A percentile compares a stretch with the other conserved stretches of the same genome.
Evolutionary conservation across 2,888 invertebrate genomes (phyloP).

Genomic region (Lissonota sp.): DNA sequence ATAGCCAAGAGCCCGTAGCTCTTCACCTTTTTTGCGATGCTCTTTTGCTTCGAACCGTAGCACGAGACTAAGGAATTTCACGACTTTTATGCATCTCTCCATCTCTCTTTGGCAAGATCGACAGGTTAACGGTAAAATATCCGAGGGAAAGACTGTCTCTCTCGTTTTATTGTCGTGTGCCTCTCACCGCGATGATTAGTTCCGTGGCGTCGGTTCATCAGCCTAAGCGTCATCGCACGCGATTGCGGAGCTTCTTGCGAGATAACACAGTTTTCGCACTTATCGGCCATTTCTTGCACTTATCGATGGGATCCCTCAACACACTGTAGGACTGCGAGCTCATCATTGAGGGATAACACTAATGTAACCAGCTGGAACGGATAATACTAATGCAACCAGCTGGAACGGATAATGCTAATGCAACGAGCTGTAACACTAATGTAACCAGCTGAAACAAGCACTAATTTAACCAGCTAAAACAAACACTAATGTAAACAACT

Average conservation of each 20-base stretch:
- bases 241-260: conserved; percentile 14
- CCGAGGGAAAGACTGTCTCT: conserved; percentile 56
- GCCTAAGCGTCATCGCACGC: conserved; percentile 17
- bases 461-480: too few relatives aligned
- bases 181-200: conserved; percentile 61
- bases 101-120: conserved; percentile 45
- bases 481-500: too few relatives aligned
- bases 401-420: too few relatives aligned
- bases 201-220: conserved; percentile 57
- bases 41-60: conserved; percentile 48
- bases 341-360: too few relatives aligned
- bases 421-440: too few relatives aligned
- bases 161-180: conserved; percentile 59
- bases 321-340: too few relatives aligned
- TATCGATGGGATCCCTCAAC: too few relatives aligned
- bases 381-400: too few relatives aligned
- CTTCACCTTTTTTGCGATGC: conserved; percentile 30
- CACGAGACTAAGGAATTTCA: conserved; percentile 62
- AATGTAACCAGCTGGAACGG: too few relatives aligned
- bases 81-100: conserved; percentile 45
- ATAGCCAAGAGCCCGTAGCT: conserved; percentile 31
- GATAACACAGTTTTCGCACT: conserved; percentile 10
- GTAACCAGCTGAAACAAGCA: too few relatives aligned
- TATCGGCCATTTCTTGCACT: neutral
- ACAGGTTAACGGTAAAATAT: conserved; percentile 55